Percentiles rank a stretch among this genome's conserved stretches.
These are phyloP conservation scores for Nipponacmea schrenckii DNA, from an alignment of 2,888 invertebrate species.

Conservation along the genomic window DNA sequence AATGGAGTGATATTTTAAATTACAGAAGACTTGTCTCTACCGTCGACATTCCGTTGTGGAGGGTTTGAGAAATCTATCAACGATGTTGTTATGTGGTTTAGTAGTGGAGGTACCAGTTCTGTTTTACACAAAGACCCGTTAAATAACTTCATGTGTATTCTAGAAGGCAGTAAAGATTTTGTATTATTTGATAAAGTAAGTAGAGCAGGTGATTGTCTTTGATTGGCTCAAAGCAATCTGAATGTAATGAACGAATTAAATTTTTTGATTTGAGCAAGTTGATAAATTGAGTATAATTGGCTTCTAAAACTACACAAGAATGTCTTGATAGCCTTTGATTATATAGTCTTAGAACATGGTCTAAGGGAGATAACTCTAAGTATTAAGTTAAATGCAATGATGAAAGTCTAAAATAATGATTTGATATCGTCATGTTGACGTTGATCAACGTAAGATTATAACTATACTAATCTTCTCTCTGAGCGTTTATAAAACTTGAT, in stretches of 20 bases:
- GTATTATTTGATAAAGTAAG: slow-evolving; percentile 56
- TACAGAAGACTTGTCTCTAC: slow-evolving; percentile 53
- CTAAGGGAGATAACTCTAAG: too few relatives aligned
- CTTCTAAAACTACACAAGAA: too few relatives aligned
- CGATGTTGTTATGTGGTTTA: slow-evolving; percentile 59
- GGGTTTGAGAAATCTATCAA: slow-evolving; percentile 51
- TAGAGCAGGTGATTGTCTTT: background rate
- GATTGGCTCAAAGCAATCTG: too few relatives aligned
- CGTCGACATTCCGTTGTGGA: slow-evolving; percentile 54
- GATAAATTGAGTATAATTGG: too few relatives aligned
- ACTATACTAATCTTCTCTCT: slow-evolving; percentile 55
- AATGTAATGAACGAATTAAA: too few relatives aligned
- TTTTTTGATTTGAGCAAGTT: too few relatives aligned
- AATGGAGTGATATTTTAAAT: slow-evolving; percentile 13
- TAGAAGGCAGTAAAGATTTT: slow-evolving; percentile 57
- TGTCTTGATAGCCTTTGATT: too few relatives aligned
- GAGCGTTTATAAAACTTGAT: slow-evolving; percentile 40
- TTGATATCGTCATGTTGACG: slow-evolving; percentile 40
- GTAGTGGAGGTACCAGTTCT: slow-evolving; percentile 57
- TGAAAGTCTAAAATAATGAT: slow-evolving; percentile 33
- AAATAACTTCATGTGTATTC: slow-evolving; percentile 60
- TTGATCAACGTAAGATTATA: slow-evolving; percentile 52
- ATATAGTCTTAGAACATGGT: too few relatives aligned
- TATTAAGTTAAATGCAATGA: slow-evolving; percentile 29
- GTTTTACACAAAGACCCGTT: slow-evolving; percentile 57